Percentiles rank a stretch among this genome's conserved stretches.
phyloP scores from a whole-genome alignment of 2,113 vertebrate genomes.

The Trematocara macrostoma region DNA sequence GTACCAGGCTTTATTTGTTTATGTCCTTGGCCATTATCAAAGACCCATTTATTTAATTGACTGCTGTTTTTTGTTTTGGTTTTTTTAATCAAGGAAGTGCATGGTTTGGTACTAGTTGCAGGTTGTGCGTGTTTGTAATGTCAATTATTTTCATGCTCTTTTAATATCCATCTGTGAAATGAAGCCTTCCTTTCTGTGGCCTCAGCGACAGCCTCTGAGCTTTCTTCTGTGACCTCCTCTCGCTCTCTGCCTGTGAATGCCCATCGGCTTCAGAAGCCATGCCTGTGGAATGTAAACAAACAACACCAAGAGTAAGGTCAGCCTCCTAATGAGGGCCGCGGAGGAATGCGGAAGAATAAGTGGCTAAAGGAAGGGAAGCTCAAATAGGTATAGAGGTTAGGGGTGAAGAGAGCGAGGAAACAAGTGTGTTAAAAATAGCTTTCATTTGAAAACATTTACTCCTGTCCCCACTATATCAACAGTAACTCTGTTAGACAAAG shows the following conservation, averaged over 20 bases:
- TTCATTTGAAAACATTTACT: background rate
- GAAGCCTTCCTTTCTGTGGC: background rate
- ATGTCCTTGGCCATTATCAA: background rate
- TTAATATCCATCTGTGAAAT: background rate
- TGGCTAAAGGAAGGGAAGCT: background rate
- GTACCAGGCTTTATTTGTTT: background rate
- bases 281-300: conserved; percentile 60
- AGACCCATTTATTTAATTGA: background rate
- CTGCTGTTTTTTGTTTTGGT: background rate
- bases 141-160: background rate
- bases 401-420: background rate
- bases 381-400: background rate
- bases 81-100: background rate
- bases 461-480: background rate
- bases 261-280: background rate
- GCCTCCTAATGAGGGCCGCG: conserved; percentile 44
- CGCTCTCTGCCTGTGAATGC: conserved; percentile 8
- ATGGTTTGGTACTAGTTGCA: background rate
- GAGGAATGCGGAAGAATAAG: conserved; percentile 45
- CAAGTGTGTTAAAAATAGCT: background rate
- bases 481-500: background rate
- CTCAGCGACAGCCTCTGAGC: background rate
- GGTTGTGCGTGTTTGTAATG: background rate
- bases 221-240: background rate
- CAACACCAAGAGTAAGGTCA: conserved; percentile 27